Evolutionary conservation across 2,888 invertebrate species (phyloP), one percentile per base, ranked within the genome.

Genomic region (Drosophila ezoana): DNA sequence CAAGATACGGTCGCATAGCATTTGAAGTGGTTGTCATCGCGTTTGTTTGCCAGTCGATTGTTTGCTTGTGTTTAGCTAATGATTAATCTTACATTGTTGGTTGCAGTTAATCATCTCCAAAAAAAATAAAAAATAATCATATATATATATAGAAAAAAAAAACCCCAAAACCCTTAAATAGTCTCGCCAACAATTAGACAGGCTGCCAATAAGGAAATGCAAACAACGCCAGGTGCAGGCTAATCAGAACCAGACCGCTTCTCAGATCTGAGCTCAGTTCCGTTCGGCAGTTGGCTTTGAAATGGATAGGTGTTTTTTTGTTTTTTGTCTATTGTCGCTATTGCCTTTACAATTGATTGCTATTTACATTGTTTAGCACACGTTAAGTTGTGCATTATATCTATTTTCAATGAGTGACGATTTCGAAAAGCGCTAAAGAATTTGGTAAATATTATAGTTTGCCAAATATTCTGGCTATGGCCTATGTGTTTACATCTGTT

Each of bases 201-300:
- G 66, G 44, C 58, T 57, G 81, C 75, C 71, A 84, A 84, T 87
- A 77, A 84, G 83, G 83, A 84, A 84, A 87, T 74, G 75, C 61
- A 84, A 85, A 84, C 70, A 69, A 23, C 51, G 41, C 43, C 28
- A 68, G 52, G 40, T 69, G 28, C 20, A 65, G 53, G 59, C 75
- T 66, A 11, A 51, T 44, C 58, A 37, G 20, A 73, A 73, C 28
- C 28, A 54, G 56, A 33, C 18, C 47, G 45, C 13, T 14, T 13
- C 13, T 13, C 53, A 45, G 14, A 14, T 28, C 2, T 20, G 38
- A 16, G 47, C 51, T 53, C 54, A 44, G 43, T 35, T 60, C 48
- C 41, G 47, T 33, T 23, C 57, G 60, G 61, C 60, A 43, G 33
- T 53, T 59, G 48, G 63, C 69, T 73, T 70, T 75, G 60, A 68